A percentile compares a stretch with the other conserved stretches of the same genome.
phyloP scores from a whole-genome alignment of 2,797 vertebrate genomes.

The Sparus aurata region DNA sequence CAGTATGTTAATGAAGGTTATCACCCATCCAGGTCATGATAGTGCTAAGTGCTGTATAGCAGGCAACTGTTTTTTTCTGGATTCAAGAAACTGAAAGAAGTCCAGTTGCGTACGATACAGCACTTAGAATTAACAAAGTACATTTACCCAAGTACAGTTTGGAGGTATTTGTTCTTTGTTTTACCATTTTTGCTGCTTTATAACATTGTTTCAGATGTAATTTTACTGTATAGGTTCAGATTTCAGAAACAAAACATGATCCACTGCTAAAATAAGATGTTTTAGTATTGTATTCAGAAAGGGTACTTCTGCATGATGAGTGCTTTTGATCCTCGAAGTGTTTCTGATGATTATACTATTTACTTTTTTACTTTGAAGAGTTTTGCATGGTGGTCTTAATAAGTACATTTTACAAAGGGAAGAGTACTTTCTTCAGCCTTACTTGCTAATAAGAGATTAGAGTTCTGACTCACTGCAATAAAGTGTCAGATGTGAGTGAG shows the following conservation, averaged over 20 bases:
- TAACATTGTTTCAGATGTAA: background rate
- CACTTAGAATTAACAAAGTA: background rate
- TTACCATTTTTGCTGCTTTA: background rate
- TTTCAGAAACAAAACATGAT: background rate
- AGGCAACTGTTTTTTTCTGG: no score
- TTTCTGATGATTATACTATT: background rate
- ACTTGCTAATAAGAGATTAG: background rate
- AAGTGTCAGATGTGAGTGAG: constrained; percentile 25
- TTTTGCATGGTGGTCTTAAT: background rate
- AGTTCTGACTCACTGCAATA: constrained; percentile 5
- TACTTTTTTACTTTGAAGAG: background rate
- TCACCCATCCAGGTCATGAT: no score
- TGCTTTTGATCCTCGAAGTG: background rate
- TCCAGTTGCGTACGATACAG: no score
- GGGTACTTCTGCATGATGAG: background rate
- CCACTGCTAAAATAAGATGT: background rate
- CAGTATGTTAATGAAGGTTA: no score
- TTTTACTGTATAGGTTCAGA: background rate
- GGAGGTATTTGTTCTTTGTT: background rate
- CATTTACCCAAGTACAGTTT: background rate
- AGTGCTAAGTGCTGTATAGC: no score
- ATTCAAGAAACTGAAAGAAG: no score
- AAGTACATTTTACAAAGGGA: background rate
- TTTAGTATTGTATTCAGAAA: no score
- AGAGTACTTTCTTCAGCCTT: background rate